These are phyloP conservation scores for Pitangus sulphuratus DNA, from an alignment of 2,797 vertebrate species.

Conservation along the genomic window DNA sequence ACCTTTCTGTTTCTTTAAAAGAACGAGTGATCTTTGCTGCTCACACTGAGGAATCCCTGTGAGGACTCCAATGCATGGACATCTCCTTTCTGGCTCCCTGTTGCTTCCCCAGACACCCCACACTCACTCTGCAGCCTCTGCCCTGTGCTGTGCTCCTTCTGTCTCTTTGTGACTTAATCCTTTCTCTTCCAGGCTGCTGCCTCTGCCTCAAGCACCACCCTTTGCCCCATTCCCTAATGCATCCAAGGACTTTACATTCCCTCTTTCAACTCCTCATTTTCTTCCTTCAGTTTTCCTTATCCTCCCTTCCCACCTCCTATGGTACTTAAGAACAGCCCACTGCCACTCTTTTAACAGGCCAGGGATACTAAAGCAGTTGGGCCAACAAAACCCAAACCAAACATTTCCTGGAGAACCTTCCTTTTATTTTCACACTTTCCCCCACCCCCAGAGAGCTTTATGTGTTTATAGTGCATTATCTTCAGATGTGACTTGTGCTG, in stretches of 20 bases:
- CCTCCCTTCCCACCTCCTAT: neutral
- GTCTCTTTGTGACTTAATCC: neutral
- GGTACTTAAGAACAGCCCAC: neutral
- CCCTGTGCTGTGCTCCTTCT: neutral
- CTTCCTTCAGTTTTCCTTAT: neutral
- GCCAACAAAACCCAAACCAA: neutral
- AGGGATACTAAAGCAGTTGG: neutral
- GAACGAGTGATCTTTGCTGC: neutral
- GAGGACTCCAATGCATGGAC: neutral
- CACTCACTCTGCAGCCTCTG: neutral
- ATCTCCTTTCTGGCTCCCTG: neutral
- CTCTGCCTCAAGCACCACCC: neutral
- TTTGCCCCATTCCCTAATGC: neutral
- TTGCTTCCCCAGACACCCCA: neutral
- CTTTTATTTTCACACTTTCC: neutral
- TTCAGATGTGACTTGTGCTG: neutral
- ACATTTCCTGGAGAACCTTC: neutral
- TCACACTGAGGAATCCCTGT: neutral
- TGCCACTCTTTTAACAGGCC: neutral
- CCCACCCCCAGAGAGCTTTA: accelerated
- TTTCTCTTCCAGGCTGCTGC: neutral
- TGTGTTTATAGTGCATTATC: neutral
- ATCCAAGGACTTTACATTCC: neutral
- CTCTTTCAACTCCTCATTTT: slow-evolving; percentile 2
- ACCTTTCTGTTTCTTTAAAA: neutral